These are phyloP conservation scores for Sander lucioperca DNA, from an alignment of 2,113 vertebrate genomes.

Conservation along the genomic window DNA sequence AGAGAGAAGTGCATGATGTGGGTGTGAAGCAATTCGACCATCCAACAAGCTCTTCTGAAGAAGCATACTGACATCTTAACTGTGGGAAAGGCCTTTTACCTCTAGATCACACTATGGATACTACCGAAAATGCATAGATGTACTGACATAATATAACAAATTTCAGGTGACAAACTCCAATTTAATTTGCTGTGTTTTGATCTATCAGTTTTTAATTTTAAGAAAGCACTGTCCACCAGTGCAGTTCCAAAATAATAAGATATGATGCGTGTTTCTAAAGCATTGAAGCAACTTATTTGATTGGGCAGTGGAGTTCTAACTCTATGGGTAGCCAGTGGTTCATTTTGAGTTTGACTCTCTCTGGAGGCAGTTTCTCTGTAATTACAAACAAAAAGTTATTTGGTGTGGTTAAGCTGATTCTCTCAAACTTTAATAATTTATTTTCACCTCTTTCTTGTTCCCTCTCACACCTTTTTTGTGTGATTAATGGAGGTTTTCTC, in stretches of 20 bases:
- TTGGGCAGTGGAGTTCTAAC: constrained; percentile 2
- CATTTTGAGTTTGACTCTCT: constrained; percentile 13
- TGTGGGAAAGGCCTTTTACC: background rate
- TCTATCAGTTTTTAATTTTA: background rate
- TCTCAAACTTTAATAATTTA: constrained; percentile 32
- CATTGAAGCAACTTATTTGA: background rate
- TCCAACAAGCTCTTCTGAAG: background rate
- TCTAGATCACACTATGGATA: background rate
- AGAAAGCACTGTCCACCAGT: background rate
- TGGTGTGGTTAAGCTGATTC: constrained; percentile 20
- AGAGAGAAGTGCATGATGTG: background rate
- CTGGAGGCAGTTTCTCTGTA: background rate
- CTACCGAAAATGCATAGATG: background rate
- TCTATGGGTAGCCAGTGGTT: background rate
- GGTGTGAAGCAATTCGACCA: background rate
- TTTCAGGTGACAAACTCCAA: background rate
- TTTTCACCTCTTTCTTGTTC: constrained; percentile 16
- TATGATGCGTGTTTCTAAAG: background rate
- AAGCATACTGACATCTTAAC: background rate
- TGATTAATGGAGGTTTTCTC: constrained; percentile 56
- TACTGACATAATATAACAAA: background rate
- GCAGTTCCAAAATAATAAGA: background rate
- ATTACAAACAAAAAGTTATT: constrained; percentile 23
- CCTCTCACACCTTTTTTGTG: constrained; percentile 19
- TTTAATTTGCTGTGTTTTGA: background rate